A percentile compares a stretch with the other conserved stretches of the same genome.
Conservation (phyloP, 2,797 vertebrate genomes). For the Taenioides sp. region DNA sequence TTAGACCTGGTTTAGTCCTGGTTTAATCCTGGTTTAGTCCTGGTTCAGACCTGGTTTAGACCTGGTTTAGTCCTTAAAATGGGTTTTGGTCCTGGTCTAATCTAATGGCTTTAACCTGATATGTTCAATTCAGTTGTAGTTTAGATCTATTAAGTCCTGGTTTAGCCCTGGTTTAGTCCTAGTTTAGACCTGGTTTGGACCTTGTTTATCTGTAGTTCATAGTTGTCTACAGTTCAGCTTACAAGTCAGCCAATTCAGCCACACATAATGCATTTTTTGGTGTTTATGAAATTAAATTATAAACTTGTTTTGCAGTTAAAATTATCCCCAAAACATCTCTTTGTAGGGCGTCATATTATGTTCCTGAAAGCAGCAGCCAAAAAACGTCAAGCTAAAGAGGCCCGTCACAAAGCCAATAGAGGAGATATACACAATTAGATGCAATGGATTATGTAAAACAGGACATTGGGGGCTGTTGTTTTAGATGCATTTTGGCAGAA, state of each 20-base stretch:
- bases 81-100: too few relatives aligned
- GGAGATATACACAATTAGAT: slow-evolving; percentile 17
- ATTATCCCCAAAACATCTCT: slow-evolving; percentile 20
- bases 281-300: background rate
- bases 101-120: too few relatives aligned
- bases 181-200: background rate
- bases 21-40: too few relatives aligned
- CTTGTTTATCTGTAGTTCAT: too few relatives aligned
- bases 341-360: slow-evolving; percentile 7
- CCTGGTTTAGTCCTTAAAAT: too few relatives aligned
- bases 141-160: background rate
- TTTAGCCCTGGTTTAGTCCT: background rate
- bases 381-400: slow-evolving; percentile 14
- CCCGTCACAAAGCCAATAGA: background rate
- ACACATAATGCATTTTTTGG: background rate
- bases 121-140: too few relatives aligned
- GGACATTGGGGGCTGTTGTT: slow-evolving; percentile 11
- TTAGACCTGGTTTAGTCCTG: too few relatives aligned
- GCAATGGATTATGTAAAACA: slow-evolving; percentile 13
- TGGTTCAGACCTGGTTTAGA: too few relatives aligned
- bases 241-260: background rate
- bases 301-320: background rate
- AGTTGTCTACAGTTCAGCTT: background rate
- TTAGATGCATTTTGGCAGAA: slow-evolving; percentile 40
- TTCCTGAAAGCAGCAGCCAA: slow-evolving; percentile 16